phyloP scores from a whole-genome alignment of 2,113 vertebrate genomes.

The Oreochromis niloticus region DNA sequence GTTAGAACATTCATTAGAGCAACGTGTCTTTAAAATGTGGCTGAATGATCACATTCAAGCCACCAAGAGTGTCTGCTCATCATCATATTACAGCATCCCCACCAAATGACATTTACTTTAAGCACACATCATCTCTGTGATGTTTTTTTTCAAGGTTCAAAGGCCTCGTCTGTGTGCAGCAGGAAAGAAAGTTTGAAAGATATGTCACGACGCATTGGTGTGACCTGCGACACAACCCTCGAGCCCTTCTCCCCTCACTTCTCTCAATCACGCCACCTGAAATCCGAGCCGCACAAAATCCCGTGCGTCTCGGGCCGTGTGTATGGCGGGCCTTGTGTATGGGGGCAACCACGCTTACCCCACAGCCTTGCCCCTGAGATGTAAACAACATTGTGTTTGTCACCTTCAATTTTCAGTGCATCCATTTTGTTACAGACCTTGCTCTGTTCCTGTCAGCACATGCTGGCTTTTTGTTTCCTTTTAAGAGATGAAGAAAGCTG shows the following conservation, averaged over 20 bases:
- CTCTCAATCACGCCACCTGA: conserved; percentile 52
- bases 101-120: conserved; percentile 11
- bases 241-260: conserved; percentile 15
- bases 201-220: conserved; percentile 50
- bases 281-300: conserved; percentile 43
- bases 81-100: conserved; percentile 14
- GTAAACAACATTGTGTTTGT: conserved; percentile 70
- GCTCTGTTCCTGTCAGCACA: conserved; percentile 55
- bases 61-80: conserved; percentile 36
- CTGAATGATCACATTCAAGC: not conserved
- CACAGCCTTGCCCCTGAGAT: conserved; percentile 9
- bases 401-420: conserved; percentile 58
- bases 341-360: not conserved
- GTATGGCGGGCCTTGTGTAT: conserved; percentile 39
- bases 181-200: conserved; percentile 59
- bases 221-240: conserved; percentile 58
- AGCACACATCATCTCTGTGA: conserved; percentile 44
- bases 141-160: conserved; percentile 48
- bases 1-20: conserved; percentile 3
- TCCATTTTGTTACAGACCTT: conserved; percentile 58
- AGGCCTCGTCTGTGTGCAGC: conserved; percentile 7
- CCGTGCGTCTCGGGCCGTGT: not conserved
- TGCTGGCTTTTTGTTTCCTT: conserved; percentile 47
- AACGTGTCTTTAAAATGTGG: not conserved
- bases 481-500: conserved; percentile 58